phyloP scores from a whole-genome alignment of 2,888 invertebrate species.

The Apamea monoglypha region DNA sequence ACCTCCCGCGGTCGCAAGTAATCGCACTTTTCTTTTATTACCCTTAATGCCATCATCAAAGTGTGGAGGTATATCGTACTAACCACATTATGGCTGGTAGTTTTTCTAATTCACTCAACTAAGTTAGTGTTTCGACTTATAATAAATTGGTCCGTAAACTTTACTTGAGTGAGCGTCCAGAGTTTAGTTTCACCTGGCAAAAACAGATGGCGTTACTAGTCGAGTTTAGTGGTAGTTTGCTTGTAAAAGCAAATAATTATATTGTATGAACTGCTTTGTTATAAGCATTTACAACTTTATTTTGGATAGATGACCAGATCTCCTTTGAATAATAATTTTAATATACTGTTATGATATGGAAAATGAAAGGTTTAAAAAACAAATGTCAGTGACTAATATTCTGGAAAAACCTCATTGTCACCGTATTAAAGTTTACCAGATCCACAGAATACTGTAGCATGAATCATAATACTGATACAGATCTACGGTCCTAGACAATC shows the following conservation, averaged over 20 bases:
- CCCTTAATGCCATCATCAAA: slow-evolving; percentile 76
- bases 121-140: slow-evolving; percentile 66
- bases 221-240: slow-evolving; percentile 7
- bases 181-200: slow-evolving; percentile 49
- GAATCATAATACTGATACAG: neutral
- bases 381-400: neutral
- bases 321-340: neutral
- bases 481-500: neutral
- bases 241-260: slow-evolving; percentile 13
- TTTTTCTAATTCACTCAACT: slow-evolving; percentile 71
- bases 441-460: neutral
- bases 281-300: neutral
- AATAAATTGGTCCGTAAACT: slow-evolving; percentile 67
- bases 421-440: neutral
- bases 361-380: neutral
- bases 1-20: slow-evolving; percentile 77
- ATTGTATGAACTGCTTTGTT: slow-evolving; percentile 2
- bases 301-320: neutral
- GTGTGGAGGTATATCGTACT: slow-evolving; percentile 69
- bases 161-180: slow-evolving; percentile 48
- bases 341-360: neutral
- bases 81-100: slow-evolving; percentile 65
- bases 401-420: neutral
- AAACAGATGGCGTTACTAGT: slow-evolving; percentile 69
- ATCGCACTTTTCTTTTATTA: slow-evolving; percentile 82